These are phyloP conservation scores for Noctua pronuba DNA, from an alignment of 2,888 invertebrate genomes.

Conservation along the genomic window DNA sequence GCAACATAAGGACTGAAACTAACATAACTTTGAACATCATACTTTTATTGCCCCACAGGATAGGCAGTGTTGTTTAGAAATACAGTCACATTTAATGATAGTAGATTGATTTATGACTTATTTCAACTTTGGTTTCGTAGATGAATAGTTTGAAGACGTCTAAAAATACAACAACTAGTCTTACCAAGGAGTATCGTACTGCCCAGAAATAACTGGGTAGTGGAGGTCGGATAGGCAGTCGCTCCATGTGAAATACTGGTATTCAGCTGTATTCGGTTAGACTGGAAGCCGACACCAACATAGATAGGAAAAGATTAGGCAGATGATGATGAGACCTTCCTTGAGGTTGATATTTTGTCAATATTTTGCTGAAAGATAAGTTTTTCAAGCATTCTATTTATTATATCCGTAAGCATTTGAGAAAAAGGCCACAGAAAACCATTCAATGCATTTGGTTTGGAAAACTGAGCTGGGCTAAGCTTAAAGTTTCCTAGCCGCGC, in stretches of 20 bases:
- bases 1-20: conserved; percentile 9
- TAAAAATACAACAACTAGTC: neutral
- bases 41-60: neutral
- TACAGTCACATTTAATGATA: no score
- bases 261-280: neutral
- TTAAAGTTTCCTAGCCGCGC: conserved; percentile 27
- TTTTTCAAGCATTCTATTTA: neutral
- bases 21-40: neutral
- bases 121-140: no score
- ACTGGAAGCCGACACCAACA: neutral
- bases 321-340: neutral
- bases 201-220: neutral
- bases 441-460: conserved; percentile 27
- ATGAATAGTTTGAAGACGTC: no score
- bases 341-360: neutral
- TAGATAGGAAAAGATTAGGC: neutral
- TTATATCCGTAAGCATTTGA: neutral
- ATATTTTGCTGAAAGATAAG: neutral
- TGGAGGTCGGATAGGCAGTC: neutral
- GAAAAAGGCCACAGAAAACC: conserved; percentile 7
- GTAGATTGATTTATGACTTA: no score
- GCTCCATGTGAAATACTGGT: neutral
- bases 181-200: neutral
- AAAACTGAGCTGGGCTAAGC: conserved; percentile 28
- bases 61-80: neutral